Evolutionary conservation across 2,888 invertebrate species (phyloP).

Genomic region (Leptura quadrifasciata): DNA sequence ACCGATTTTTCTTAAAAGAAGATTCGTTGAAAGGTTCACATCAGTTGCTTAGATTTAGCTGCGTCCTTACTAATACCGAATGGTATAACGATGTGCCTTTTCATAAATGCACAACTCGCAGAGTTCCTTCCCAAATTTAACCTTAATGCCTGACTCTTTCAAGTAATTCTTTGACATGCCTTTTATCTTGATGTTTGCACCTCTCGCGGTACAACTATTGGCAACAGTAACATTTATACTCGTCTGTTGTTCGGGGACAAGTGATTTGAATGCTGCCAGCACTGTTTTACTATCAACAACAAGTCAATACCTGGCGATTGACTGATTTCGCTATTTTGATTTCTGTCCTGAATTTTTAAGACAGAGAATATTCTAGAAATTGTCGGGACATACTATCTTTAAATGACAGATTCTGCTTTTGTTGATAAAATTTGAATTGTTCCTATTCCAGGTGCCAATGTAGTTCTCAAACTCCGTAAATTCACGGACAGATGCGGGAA

Average conservation of each 20-base stretch:
- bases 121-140: conserved; percentile 42
- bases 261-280: conserved; percentile 54
- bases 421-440: background rate
- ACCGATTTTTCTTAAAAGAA: conserved; percentile 46
- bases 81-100: conserved; percentile 56
- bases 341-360: conserved; percentile 58
- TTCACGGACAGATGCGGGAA: conserved; percentile 48
- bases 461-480: conserved; percentile 54
- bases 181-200: conserved; percentile 47
- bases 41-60: conserved; percentile 60
- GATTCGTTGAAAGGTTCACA: conserved; percentile 56
- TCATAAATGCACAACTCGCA: conserved; percentile 27
- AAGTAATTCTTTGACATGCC: conserved; percentile 61
- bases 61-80: conserved; percentile 56
- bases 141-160: conserved; percentile 59
- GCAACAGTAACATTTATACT: conserved; percentile 37
- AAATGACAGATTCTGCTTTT: background rate
- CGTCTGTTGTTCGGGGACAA: conserved; percentile 46
- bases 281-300: conserved; percentile 42
- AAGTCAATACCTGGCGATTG: conserved; percentile 55
- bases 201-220: conserved; percentile 59
- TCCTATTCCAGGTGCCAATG: conserved; percentile 41
- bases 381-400: conserved; percentile 56
- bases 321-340: conserved; percentile 53
- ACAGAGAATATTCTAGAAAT: conserved; percentile 63